Base-by-base conservation (phyloP, 1,140 invertebrate genomes). In the Drosophila mayri region DNA sequence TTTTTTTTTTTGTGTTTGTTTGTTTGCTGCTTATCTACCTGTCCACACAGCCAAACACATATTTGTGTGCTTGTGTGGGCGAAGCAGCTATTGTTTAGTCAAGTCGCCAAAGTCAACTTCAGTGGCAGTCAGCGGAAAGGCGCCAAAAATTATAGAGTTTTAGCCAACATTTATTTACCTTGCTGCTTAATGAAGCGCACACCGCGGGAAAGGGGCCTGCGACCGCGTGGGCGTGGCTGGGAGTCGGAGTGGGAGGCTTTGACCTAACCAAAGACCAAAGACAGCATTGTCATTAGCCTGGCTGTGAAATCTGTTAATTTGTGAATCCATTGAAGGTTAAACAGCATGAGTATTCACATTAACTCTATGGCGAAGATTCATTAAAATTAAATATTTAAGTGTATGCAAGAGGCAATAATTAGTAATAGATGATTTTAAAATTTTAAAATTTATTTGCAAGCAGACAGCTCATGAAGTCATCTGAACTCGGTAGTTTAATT, bases 81-180 rank as follows among this genome's bases (percentile, higher is more conserved):
- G 59, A 49, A 35, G 52, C 61, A 75, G 66, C 40, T 72, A 84
- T 84, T 84, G 81, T 84, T 84, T 62, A 30, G 59, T 18, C 66
- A 54, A 41, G 61, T 65, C 32, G 32, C 10, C 73, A 50, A 68
- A 57, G 32, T 55, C 63, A 54, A 67, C 30, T 71, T 35, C 67
- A 61, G 72, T 64, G 61, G 58, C 64, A 64, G 62, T 75, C 60
- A 57, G 41, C 80, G 84, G 55, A 62, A 83, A 88, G 79, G 82
- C 82, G 82, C 82, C 82, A 83, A 87, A 79, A 88, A 72, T 71
- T 73, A 66, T 58, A 76, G 49, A 64, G 41, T 32, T 60, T 78
- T 71, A 63, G 41, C 61, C 62, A 50, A 66, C 67, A 81, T 78
- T 50, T 86, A 62, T 85, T 79, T 87, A 66, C 62, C 64, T 65